Base-by-base conservation (phyloP, 2,113 vertebrate genomes). In the Entosphenus tridentatus region DNA sequence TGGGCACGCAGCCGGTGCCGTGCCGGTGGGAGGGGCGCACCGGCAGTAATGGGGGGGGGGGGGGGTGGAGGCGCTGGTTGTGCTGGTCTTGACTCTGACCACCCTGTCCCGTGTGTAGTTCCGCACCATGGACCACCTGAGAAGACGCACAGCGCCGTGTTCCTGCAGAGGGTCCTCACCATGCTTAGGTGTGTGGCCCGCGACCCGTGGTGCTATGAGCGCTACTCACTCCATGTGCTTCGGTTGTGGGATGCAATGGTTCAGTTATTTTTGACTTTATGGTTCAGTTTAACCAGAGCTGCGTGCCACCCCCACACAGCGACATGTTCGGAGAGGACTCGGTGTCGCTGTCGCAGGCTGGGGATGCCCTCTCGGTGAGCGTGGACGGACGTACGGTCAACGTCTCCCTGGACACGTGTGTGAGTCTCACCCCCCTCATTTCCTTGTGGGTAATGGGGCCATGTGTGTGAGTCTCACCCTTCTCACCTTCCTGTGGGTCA, bases 271-370 rank as follows among this genome's bases (percentile, higher is more conserved):
- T 67, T 70, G 58, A 70, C 62, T 56, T 62, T 21, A 10, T n/a
- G 11, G 21, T 65, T 70, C 17, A n/a, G 11, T 39, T 56, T 12
- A 58, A 2, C 71, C 55, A 14, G 69, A 70, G 68, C 39, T 59
- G 56, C 72, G 58, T 57, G 39, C 39, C 39, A 39, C 16, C 76
- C 67, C 71, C 11, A 72, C 77, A 73, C 73, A 86, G 93, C 72
- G 91, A 93, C 76, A 92, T 96, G 84, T 95, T 96, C 73, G 93
- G 93, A 70, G 87, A 91, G 57, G 86, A 92, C 58, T 89, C 81
- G 68, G 84, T 96, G 16, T 7, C 65, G 10, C 83, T 80, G 68
- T 78, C 82, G 11, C 85, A 82, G 67, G 83, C 86, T 3, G 77
- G 78, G 57, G 78, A 77, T 13, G 70, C 79, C 56, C 71, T 91